Percentiles rank a stretch among this genome's conserved stretches.
Evolutionary conservation across 2,888 invertebrate species (phyloP).

Genomic region (Cepaea hortensis): DNA sequence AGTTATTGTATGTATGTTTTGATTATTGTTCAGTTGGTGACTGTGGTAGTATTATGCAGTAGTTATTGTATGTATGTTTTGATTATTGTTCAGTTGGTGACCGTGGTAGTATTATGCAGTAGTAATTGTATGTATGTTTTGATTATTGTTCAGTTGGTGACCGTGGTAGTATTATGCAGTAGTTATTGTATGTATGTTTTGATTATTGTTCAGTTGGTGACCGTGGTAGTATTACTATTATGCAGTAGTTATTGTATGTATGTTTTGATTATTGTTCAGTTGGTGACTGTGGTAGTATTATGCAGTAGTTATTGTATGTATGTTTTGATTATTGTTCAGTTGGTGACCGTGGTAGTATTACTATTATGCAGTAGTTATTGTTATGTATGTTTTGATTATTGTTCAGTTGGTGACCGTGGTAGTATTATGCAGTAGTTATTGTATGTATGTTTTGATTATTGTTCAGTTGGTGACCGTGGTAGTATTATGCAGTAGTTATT

Average conservation of each 20-base stretch:
- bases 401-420: constrained; percentile 78
- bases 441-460: background rate
- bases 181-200: background rate
- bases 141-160: constrained; percentile 76
- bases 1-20: background rate
- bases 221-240: constrained; percentile 75
- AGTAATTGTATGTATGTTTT: background rate
- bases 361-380: background rate
- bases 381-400: background rate
- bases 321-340: constrained; percentile 57
- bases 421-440: background rate
- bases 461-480: constrained; percentile 78
- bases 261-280: constrained; percentile 57
- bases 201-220: constrained; percentile 76
- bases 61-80: background rate
- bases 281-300: constrained; percentile 77
- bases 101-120: constrained; percentile 71
- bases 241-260: background rate
- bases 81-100: constrained; percentile 76
- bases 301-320: background rate
- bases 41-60: constrained; percentile 71
- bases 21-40: constrained; percentile 76
- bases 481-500: background rate
- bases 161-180: constrained; percentile 71
- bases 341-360: constrained; percentile 79